Conservation (phyloP, 2,888 invertebrate species). For the Pseudeuparius sepicola region DNA sequence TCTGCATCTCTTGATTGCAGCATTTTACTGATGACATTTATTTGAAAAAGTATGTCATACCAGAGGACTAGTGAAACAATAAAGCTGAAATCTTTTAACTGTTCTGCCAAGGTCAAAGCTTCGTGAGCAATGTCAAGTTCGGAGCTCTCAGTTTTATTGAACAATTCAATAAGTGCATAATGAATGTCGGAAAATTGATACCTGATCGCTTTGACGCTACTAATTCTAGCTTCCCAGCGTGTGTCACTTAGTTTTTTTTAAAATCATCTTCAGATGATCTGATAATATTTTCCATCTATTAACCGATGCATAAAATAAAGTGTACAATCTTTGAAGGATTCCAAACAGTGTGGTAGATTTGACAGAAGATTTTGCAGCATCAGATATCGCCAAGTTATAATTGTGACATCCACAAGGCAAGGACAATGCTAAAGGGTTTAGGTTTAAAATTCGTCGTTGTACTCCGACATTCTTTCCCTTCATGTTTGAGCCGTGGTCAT, state of each 20-base stretch:
- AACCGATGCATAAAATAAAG: conserved; percentile 24
- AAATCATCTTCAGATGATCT: conserved; percentile 20
- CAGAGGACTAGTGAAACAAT: conserved; percentile 25
- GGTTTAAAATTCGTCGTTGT: conserved; percentile 28
- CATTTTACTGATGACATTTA: conserved; percentile 25
- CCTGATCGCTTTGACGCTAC: too few species aligned
- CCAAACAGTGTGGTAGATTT: conserved; percentile 31
- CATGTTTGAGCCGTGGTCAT: too few species aligned
- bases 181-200: conserved; percentile 29
- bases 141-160: conserved; percentile 12
- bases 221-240: conserved; percentile 26
- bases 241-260: conserved; percentile 28
- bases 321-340: conserved; percentile 25
- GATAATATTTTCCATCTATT: conserved; percentile 27
- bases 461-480: conserved; percentile 30
- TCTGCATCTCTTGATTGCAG: conserved; percentile 20
- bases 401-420: conserved; percentile 20
- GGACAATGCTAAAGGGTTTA: conserved; percentile 15
- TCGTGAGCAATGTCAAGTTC: too few species aligned
- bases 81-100: conserved; percentile 26
- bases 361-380: conserved; percentile 24
- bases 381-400: conserved; percentile 17
- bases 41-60: conserved; percentile 30
- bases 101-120: conserved; percentile 22
- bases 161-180: conserved; percentile 28